Percentiles rank a stretch among this genome's conserved stretches.
Evolutionary conservation across 2,113 vertebrate species (phyloP).

Genomic region (Regulus satrapa): DNA sequence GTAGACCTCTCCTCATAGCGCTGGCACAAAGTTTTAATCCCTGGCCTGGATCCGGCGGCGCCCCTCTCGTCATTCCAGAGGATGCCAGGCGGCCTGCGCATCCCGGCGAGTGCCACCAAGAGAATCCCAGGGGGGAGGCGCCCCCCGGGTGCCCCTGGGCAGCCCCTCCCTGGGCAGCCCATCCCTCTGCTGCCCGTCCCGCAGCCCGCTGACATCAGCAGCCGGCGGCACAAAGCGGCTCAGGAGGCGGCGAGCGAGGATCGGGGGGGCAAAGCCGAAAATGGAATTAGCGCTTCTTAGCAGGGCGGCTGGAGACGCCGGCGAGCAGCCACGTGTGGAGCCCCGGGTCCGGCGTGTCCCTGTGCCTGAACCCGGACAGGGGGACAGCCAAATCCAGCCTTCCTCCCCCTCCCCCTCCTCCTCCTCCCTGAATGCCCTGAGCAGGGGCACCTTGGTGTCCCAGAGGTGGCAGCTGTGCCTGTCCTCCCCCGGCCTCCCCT

Average conservation of each 20-base stretch:
- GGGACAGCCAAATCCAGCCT: neutral
- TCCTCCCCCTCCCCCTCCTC: neutral
- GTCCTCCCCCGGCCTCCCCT: neutral
- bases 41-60: accelerated
- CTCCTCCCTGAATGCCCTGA: neutral
- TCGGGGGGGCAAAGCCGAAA: slow-evolving; percentile 45
- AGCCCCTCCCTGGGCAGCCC: accelerated
- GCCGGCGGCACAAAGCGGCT: neutral
- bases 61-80: accelerated
- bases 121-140: neutral
- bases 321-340: neutral
- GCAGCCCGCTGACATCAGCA: slow-evolving; percentile 31
- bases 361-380: accelerated
- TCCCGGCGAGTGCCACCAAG: neutral
- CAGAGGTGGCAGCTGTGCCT: neutral
- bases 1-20: neutral
- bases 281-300: slow-evolving; percentile 39
- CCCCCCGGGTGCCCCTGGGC: accelerated
- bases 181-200: neutral
- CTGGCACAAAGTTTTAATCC: neutral
- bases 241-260: slow-evolving; percentile 5
- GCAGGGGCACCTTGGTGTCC: neutral
- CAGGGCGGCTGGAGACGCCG: neutral
- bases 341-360: neutral
- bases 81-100: neutral